These are phyloP conservation scores for Ispidina picta DNA, from an alignment of 2,797 vertebrate genomes.

Conservation along the genomic window DNA sequence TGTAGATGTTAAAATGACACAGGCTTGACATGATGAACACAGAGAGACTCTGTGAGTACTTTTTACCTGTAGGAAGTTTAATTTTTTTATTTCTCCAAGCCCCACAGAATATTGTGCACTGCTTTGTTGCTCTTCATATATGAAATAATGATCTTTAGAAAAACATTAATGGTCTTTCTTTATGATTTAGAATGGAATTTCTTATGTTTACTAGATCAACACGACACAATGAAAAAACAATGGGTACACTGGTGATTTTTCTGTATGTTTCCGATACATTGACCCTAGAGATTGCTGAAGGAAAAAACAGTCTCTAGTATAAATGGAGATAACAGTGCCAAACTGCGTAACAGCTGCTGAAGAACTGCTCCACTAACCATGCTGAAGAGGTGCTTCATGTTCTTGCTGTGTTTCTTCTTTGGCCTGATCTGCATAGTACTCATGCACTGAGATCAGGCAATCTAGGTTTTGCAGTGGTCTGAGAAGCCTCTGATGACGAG, in stretches of 20 bases:
- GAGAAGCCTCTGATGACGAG: not conserved
- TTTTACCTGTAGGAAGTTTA: not conserved
- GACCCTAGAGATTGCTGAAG: not conserved
- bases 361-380: conserved; percentile 39
- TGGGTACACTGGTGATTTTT: not conserved
- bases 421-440: not conserved
- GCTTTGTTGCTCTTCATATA: not conserved
- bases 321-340: conserved; percentile 30
- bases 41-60: not conserved
- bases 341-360: conserved; percentile 45
- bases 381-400: not conserved
- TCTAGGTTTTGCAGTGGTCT: not conserved
- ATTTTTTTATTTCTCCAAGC: not conserved
- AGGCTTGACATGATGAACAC: not conserved
- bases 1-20: not conserved
- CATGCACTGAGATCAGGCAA: not conserved
- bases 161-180: not conserved
- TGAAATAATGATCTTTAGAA: not conserved
- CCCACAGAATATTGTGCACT: not conserved
- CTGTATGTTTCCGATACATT: not conserved
- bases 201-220: not conserved
- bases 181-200: not conserved
- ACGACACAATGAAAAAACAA: not conserved
- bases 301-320: not conserved
- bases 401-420: conserved; percentile 39